These are phyloP conservation scores for Schrankia costaestrigalis DNA, from an alignment of 2,888 invertebrate genomes.

Conservation along the genomic window DNA sequence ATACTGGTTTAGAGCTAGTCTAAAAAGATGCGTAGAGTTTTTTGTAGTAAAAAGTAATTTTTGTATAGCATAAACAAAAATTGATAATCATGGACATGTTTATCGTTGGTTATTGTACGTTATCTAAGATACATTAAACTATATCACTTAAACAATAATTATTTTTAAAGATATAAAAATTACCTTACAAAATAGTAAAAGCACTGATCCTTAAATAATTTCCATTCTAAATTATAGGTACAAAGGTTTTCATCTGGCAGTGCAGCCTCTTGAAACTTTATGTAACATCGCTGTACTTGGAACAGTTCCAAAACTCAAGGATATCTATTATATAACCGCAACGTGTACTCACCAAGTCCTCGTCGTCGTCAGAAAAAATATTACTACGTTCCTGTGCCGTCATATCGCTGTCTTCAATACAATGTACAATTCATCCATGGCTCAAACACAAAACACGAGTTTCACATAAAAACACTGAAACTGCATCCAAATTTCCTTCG, in stretches of 20 bases:
- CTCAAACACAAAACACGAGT: constrained; percentile 58
- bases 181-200: no score
- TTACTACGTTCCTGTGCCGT: constrained; percentile 69
- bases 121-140: no score
- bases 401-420: constrained; percentile 58
- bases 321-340: constrained; percentile 45
- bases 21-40: no score
- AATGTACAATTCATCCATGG: constrained; percentile 59
- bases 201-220: no score
- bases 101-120: no score
- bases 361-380: constrained; percentile 71
- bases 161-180: no score
- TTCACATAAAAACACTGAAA: constrained; percentile 60
- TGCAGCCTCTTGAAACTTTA: constrained; percentile 45
- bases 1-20: no score
- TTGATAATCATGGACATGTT: no score
- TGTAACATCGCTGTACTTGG: constrained; percentile 47
- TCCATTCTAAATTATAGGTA: constrained; percentile 1
- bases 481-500: constrained; percentile 63
- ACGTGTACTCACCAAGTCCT: constrained; percentile 64
- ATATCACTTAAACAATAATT: no score
- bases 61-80: no score
- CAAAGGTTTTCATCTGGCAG: constrained; percentile 26
- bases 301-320: constrained; percentile 50
- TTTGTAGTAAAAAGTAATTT: no score